These are phyloP conservation scores for Heliconius hermathena DNA, from an alignment of 1,140 invertebrate genomes.

Conservation along the genomic window DNA sequence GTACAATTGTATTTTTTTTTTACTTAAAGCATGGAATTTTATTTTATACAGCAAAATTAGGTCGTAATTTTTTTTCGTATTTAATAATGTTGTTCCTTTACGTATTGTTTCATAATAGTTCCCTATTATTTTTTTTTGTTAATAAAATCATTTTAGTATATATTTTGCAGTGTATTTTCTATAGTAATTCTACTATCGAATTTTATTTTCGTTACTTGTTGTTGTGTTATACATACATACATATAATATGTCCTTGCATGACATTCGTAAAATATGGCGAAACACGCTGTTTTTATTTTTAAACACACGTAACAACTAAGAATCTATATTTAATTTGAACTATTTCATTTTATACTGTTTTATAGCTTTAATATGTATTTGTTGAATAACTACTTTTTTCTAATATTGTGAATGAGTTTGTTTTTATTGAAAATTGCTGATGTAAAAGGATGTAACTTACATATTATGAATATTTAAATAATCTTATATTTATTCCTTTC, in stretches of 20 bases:
- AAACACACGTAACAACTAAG: background rate
- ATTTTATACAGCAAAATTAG: too few relatives aligned
- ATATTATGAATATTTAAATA: background rate
- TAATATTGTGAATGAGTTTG: background rate
- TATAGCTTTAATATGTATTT: slow-evolving; percentile 16
- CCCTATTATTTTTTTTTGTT: too few relatives aligned
- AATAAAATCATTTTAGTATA: background rate
- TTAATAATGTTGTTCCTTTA: too few relatives aligned
- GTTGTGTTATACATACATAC: slow-evolving; percentile 9
- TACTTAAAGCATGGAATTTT: too few relatives aligned
- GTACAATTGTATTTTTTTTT: too few relatives aligned
- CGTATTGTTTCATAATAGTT: too few relatives aligned
- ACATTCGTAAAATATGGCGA: background rate
- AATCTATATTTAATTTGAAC: slow-evolving; percentile 12
- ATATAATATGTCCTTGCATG: background rate
- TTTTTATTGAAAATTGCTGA: background rate
- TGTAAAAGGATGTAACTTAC: background rate
- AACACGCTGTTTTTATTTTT: background rate
- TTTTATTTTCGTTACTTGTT: slow-evolving; percentile 10
- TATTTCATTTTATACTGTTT: slow-evolving; percentile 5
- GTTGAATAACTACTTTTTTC: background rate
- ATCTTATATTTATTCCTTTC: too few relatives aligned
- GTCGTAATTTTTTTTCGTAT: too few relatives aligned
- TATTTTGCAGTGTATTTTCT: background rate
- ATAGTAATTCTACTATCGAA: background rate